Evolutionary conservation across 2,888 invertebrate species (phyloP), one percentile per base, ranked within the genome.

Genomic region (Neocrepidodera transversa): DNA sequence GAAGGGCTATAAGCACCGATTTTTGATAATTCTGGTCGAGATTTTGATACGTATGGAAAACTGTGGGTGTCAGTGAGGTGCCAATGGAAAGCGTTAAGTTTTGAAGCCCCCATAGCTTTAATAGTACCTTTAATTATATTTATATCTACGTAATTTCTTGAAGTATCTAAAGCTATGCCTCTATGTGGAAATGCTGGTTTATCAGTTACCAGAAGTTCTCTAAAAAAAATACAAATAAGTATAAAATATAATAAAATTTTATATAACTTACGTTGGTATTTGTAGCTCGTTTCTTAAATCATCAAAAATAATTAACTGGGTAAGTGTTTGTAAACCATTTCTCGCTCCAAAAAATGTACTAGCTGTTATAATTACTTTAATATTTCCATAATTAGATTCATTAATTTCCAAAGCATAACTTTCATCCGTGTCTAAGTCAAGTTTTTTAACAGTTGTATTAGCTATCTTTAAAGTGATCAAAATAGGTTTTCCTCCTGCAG

Each of bases 71-170:
- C 97, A 0, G 92, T 93, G 51, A 94, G 91, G 72, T 94, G 93
- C 96, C 96, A 97, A 74, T 97, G 97, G 81, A 97, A 91, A 0
- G 92, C 91, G 76, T 97, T 97, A 70, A 97, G 75, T 78, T 97
- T 97, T 20, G 92, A 91, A 75, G 89, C 86, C 0, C 91, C 89
- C 95, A 97, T 96, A 0, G 86, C 95, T 72, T 95, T 94, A 69
- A 97, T 83, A 7, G 92, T 91, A 11, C 85, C 68, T 71, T 90
- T 87, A 59, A 93, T 89, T 0, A 87, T 81, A 0, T 86, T 85
- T 6, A 92, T 83, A 40, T 87, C 84, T 69, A 92, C 85, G 75
- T 86, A 98, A 78, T 97, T 97, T 30, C 98, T 85, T 0, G 95
- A 85, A 0, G 97, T 95, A 76, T 98, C 98, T 51, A 98, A 77